Conservation (phyloP, 1,140 invertebrate genomes). For the Cepaea nemoralis region DNA sequence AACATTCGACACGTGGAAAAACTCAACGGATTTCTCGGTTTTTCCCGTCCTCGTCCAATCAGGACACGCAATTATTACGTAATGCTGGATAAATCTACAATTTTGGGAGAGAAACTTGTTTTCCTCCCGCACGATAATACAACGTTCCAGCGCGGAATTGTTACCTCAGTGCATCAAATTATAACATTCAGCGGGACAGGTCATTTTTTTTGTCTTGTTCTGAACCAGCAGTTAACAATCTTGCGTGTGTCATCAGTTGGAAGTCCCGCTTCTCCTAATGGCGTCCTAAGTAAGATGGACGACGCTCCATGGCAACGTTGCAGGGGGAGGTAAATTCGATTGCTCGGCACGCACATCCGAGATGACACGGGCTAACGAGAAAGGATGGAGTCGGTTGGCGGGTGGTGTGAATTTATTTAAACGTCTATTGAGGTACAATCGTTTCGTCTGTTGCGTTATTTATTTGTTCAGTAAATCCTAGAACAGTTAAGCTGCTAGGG, state of each 20-base stretch:
- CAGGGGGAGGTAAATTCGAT: conserved; percentile 19
- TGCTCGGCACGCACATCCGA: not conserved
- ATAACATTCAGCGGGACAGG: not conserved
- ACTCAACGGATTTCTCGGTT: no score
- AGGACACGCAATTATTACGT: not conserved
- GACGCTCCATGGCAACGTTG: not conserved
- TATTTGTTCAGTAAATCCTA: no score
- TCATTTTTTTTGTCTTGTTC: no score
- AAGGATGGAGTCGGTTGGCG: not conserved
- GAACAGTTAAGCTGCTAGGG: no score
- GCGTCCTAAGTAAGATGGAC: conserved; percentile 14
- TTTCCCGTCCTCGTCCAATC: not conserved
- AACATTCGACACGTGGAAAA: no score
- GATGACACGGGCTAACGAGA: conserved; percentile 5
- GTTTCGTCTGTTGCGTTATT: not conserved
- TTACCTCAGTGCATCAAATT: not conserved
- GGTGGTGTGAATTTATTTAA: not conserved
- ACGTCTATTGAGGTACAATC: not conserved
- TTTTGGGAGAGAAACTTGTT: not conserved
- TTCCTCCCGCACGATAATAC: not conserved
- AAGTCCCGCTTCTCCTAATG: not conserved
- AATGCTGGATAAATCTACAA: not conserved
- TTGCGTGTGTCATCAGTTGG: conserved; percentile 5
- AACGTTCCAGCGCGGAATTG: not conserved
- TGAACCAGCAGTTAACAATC: conserved; percentile 13